Percentiles rank a stretch among this genome's conserved stretches.
phyloP scores from a whole-genome alignment of 2,888 invertebrate species.

The Clepsis dumicolana region DNA sequence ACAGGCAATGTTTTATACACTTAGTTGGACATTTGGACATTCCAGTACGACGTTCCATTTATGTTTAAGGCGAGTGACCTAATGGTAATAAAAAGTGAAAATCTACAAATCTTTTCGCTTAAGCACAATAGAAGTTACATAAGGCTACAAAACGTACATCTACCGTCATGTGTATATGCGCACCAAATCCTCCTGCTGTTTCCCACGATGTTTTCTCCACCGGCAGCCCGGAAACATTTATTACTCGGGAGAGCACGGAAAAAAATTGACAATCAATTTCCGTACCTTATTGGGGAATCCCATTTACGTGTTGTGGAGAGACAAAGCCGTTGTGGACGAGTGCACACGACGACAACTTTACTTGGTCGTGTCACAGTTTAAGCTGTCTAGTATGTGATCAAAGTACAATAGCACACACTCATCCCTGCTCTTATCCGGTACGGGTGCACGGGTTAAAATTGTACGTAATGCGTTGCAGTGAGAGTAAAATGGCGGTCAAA shows the following conservation, averaged over 20 bases:
- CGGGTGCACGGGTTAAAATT: too few species aligned
- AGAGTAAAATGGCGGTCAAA: too few species aligned
- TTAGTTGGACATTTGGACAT: too few species aligned
- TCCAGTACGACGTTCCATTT: too few species aligned
- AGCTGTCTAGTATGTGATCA: neutral
- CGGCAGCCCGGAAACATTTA: conserved; percentile 32
- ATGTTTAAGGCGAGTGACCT: too few species aligned
- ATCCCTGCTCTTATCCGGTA: too few species aligned
- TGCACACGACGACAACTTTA: conserved; percentile 4
- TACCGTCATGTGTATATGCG: neutral
- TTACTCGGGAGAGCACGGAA: conserved; percentile 23
- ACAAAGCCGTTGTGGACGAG: neutral
- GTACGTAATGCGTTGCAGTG: too few species aligned
- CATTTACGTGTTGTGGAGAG: conserved; percentile 11
- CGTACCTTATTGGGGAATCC: conserved; percentile 15
- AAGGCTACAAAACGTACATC: neutral
- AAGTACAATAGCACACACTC: too few species aligned
- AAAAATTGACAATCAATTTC: conserved; percentile 37
- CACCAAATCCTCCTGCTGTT: conserved; percentile 19
- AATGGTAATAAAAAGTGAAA: conserved; percentile 1
- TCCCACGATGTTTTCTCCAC: conserved; percentile 32
- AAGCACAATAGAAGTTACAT: neutral
- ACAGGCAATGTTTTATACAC: too few species aligned
- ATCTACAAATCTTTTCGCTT: neutral
- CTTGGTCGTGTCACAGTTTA: neutral